Base-by-base conservation (phyloP, 2,113 vertebrate genomes). In the Callospermophilus lateralis region DNA sequence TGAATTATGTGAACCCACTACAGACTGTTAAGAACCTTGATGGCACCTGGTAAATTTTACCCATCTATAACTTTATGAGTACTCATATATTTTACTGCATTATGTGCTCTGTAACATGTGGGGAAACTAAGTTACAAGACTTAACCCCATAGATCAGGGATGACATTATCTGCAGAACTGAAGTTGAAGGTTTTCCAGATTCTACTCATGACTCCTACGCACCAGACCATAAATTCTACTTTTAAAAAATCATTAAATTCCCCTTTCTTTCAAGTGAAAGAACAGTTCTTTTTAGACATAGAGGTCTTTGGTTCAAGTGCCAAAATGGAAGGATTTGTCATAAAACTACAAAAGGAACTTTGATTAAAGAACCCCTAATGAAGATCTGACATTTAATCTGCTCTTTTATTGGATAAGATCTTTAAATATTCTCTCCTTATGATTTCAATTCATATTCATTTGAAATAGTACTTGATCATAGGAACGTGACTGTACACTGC, bases 301-400 rank as follows among this genome's bases (percentile, higher is more conserved):
- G 67, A 86, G 55, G 89, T 96, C 91, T 96, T 97, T 77, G 88
- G 70, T 93, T 97, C 58, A 96, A 97, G 86, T 94, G 91, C 65
- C 96, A 95, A 89, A 97, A 94, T 93, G 93, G 73, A 94, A 95
- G 85, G 84, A 97, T 98, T 97, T 97, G 85, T 88, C 90, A 97
- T 87, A 97, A 96, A 97, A 98, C 74, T 58, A 86, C 77, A 96
- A 76, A 72, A 93, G 95, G 95, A 85, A 79, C 80, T 94, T 95
- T 94, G 92, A 93, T 87, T 97, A 97, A 96, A 98, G 77, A 97
- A 83, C 67, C 39, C 53, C 51, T 96, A 97, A 96, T 97, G 93
- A 97, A 89, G 94, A 97, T 84, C 84, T 98, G 96, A 95, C 95
- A 94, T 98, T 97, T 98, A 97, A 98, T 97, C 92, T 96, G 88